Conservation (phyloP, 35 echinoderm and acorn worm genomes). For the Diadema setosum region DNA sequence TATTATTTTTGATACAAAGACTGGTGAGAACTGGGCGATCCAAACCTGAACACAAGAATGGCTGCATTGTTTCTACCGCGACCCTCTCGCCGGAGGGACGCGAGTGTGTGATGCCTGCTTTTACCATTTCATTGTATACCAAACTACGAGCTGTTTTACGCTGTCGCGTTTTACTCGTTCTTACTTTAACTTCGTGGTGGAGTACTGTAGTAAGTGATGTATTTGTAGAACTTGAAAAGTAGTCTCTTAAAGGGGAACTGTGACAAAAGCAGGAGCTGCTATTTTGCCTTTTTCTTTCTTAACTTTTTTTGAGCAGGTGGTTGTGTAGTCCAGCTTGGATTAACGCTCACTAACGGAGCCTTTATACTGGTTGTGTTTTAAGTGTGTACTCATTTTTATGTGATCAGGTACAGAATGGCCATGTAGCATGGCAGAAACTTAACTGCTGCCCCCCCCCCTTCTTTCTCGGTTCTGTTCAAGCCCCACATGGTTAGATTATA, state of each 20-base stretch:
- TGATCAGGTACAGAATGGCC: not conserved
- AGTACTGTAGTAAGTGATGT: not conserved
- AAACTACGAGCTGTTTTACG: not conserved
- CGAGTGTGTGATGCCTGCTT: not conserved
- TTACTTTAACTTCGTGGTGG: not conserved
- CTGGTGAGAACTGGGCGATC: not conserved
- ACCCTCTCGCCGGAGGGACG: not conserved
- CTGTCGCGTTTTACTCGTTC: not conserved
- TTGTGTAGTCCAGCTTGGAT: not conserved
- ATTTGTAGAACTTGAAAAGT: not conserved
- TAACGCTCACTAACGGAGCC: not conserved
- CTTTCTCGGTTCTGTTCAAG: not conserved
- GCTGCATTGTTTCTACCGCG: not conserved
- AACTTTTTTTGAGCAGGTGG: no score
- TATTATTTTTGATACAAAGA: not conserved
- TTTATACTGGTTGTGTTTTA: not conserved
- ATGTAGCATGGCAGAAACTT: no score
- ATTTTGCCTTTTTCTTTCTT: not conserved
- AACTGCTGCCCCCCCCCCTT: no score
- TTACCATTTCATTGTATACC: not conserved
- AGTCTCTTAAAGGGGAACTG: not conserved
- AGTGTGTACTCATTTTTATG: not conserved
- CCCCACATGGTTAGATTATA: not conserved
- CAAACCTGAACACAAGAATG: not conserved
- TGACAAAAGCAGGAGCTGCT: not conserved